Base-by-base conservation (phyloP, 2,888 invertebrate species). In the Timandra comae region DNA sequence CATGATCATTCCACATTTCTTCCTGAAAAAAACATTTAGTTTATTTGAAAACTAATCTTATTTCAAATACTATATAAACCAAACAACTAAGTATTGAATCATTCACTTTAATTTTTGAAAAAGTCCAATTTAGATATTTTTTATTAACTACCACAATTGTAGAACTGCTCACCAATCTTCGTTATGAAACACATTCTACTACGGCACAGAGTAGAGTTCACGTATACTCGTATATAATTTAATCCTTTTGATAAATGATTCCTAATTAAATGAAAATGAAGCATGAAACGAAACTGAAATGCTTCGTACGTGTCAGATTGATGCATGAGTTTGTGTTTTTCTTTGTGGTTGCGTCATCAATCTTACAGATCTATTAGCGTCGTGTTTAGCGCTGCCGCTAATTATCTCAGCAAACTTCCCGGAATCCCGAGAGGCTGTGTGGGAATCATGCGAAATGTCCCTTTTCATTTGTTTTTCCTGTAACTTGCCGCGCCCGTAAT, bases 281-380 rank as follows among this genome's bases (percentile, higher is more conserved):
- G 40, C 41, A 40, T 34, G 39, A 27, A 43, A 41, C 34, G 39
- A 41, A 46, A 41, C 43, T 42, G 31, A 41, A 40, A 37, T 10
- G 11, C 62, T 54, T 51, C 54, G 56, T 56, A 41, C 49, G 56
- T 64, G 70, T 75, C 71, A 70, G 70, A 72, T 74, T 74, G 74
- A 74, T 74, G 74, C 68, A 75, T 71, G 71, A 70, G 71, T 54
- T 62, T 58, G 66, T 64, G 71, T 72, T 71, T 74, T 75, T 74
- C 71, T 74, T 73, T 73, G 69, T 71, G 56, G 49, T 46, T 49
- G 29, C 51, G 50, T 59, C 75, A 75, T 75, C 75, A 75, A 75
- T 75, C 75, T 75, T 65, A 48, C 55, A 63, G 69, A 71, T 75
- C 73, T 75, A 75, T 75, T 75, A 75, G 69, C 74, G 74, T 70